phyloP scores from a whole-genome alignment of 2,888 invertebrate species.

The Tillus elongatus region DNA sequence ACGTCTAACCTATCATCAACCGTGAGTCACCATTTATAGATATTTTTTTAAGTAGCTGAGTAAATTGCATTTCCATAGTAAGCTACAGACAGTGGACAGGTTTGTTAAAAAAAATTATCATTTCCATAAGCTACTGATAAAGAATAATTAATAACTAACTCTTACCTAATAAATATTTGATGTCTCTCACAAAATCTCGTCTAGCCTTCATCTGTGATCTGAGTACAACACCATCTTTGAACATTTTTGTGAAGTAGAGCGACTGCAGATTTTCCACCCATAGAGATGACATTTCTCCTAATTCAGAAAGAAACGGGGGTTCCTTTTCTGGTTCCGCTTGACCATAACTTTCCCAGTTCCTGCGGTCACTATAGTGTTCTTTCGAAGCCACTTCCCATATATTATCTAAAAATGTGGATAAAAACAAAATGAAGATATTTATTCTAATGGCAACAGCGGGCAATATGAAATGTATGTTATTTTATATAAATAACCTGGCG shows the following conservation, averaged over 20 bases:
- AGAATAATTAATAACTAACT: background rate
- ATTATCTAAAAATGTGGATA: slow-evolving; percentile 12
- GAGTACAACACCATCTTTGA: slow-evolving; percentile 22
- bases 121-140: too few species aligned
- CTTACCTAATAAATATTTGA: slow-evolving; percentile 33
- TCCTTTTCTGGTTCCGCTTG: slow-evolving; percentile 33
- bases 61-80: too few species aligned
- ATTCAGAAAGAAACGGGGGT: slow-evolving; percentile 35
- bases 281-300: slow-evolving; percentile 29
- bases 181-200: slow-evolving; percentile 29
- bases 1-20: too few species aligned
- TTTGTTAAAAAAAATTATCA: too few species aligned
- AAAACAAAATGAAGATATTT: background rate
- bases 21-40: too few species aligned
- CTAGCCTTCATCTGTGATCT: slow-evolving; percentile 23
- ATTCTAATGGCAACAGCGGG: background rate
- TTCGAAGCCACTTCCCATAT: slow-evolving; percentile 34
- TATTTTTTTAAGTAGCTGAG: too few species aligned
- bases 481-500: too few species aligned
- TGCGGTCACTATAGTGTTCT: slow-evolving; percentile 24
- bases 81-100: slow-evolving; percentile 5
- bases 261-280: slow-evolving; percentile 33
- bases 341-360: slow-evolving; percentile 37
- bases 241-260: slow-evolving; percentile 23
- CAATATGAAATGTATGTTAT: too few species aligned